A percentile compares a stretch with the other conserved stretches of the same genome.
Conservation (phyloP, 2,888 invertebrate species). For the Patella ulyssiponensis region DNA sequence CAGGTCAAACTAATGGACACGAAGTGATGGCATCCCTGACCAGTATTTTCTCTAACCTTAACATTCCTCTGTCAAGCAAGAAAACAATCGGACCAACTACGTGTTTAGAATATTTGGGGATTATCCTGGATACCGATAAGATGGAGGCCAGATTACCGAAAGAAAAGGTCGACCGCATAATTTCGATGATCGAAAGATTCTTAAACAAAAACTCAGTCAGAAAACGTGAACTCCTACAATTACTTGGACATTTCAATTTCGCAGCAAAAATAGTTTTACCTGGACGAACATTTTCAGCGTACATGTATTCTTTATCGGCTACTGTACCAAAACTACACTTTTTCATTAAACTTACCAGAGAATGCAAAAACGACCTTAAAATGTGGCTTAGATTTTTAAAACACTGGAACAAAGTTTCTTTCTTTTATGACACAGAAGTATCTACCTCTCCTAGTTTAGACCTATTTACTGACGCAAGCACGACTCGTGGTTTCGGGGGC, state of each 20-base stretch:
- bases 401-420: constrained; percentile 24
- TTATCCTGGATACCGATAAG: constrained; percentile 29
- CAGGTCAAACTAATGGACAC: background rate
- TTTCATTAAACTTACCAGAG: constrained; percentile 24
- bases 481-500: constrained; percentile 20
- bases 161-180: constrained; percentile 27
- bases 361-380: constrained; percentile 27
- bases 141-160: constrained; percentile 34
- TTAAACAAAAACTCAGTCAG: constrained; percentile 26
- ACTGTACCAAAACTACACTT: constrained; percentile 24
- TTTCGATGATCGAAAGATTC: constrained; percentile 18
- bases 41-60: constrained; percentile 20
- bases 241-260: constrained; percentile 33
- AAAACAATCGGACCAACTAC: constrained; percentile 33
- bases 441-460: constrained; percentile 9
- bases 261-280: constrained; percentile 33
- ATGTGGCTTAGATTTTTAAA: constrained; percentile 27
- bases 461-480: constrained; percentile 16
- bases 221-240: constrained; percentile 30
- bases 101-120: constrained; percentile 36
- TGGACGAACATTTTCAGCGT: constrained; percentile 35
- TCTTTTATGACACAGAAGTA: constrained; percentile 19
- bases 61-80: constrained; percentile 30
- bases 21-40: constrained; percentile 21
- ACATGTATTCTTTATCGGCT: constrained; percentile 26